phyloP scores from a whole-genome alignment of 2,113 vertebrate species.

The Synodontis membranacea region DNA sequence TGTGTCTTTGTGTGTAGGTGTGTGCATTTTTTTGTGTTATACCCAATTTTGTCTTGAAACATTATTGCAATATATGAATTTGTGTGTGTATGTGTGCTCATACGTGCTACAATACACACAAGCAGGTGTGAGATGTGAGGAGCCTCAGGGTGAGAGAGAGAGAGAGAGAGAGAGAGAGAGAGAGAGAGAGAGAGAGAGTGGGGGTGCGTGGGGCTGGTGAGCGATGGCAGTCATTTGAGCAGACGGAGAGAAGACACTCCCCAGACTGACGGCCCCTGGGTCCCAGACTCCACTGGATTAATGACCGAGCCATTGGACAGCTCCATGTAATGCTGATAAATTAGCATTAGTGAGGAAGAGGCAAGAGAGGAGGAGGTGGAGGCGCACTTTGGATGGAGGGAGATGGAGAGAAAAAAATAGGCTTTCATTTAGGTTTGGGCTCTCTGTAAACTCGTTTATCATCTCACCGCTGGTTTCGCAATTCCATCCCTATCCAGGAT shows the following conservation, averaged over 20 bases:
- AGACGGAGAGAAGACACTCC: slow-evolving; percentile 70
- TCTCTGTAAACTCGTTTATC: slow-evolving; percentile 78
- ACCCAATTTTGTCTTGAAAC: slow-evolving; percentile 19
- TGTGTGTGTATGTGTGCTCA: slow-evolving; percentile 19
- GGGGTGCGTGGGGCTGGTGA: slow-evolving; percentile 65
- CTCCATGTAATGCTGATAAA: slow-evolving; percentile 80
- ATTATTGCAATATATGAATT: slow-evolving; percentile 39
- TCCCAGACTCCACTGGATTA: slow-evolving; percentile 71
- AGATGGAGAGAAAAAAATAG: slow-evolving; percentile 37
- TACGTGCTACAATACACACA: slow-evolving; percentile 2
- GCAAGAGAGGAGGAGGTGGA: slow-evolving; percentile 45
- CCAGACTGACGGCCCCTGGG: slow-evolving; percentile 65
- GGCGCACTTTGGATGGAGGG: slow-evolving; percentile 20
- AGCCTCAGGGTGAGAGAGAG: slow-evolving; percentile 43
- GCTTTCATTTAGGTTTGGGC: slow-evolving; percentile 72
- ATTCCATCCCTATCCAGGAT: background rate
- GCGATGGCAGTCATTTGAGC: slow-evolving; percentile 78
- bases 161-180: slow-evolving; percentile 37
- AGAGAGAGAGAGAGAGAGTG: slow-evolving; percentile 30
- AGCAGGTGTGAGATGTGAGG: slow-evolving; percentile 14
- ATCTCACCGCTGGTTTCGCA: slow-evolving; percentile 40
- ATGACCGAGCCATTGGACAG: slow-evolving; percentile 76
- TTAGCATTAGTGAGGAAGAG: slow-evolving; percentile 74
- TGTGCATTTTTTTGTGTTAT: background rate
- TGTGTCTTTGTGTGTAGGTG: background rate